Percentiles rank a stretch among this genome's conserved stretches.
phyloP scores from a whole-genome alignment of 2,797 vertebrate genomes.

The Acanthurus lineatus region DNA sequence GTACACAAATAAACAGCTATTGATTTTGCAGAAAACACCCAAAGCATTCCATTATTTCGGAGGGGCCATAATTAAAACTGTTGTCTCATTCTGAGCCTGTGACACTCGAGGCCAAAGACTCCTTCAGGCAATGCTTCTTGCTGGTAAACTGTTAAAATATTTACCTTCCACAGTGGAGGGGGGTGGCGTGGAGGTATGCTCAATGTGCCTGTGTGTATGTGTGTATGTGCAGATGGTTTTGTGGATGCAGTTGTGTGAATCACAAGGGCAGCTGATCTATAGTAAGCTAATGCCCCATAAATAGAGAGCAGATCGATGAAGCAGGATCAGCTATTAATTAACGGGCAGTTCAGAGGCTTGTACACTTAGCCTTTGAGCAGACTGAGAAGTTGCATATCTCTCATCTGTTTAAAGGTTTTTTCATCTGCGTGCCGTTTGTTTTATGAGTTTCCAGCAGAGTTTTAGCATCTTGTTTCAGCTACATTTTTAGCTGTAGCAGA shows the following conservation, averaged over 20 bases:
- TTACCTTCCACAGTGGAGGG: slow-evolving; percentile 51
- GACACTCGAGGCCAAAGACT: slow-evolving; percentile 36
- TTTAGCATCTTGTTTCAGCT: not conserved
- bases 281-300: slow-evolving; percentile 54
- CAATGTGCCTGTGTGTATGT: slow-evolving; percentile 18
- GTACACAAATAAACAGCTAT: slow-evolving; percentile 80
- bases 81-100: slow-evolving; percentile 32
- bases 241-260: slow-evolving; percentile 3
- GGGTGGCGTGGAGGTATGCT: slow-evolving; percentile 18
- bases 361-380: slow-evolving; percentile 25
- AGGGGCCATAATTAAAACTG: slow-evolving; percentile 64
- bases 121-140: slow-evolving; percentile 13
- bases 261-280: slow-evolving; percentile 51
- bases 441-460: not conserved
- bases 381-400: slow-evolving; percentile 40
- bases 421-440: not conserved
- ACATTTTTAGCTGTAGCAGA: not conserved
- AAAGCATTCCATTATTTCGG: slow-evolving; percentile 76
- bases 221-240: slow-evolving; percentile 17
- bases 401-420: not conserved
- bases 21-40: slow-evolving; percentile 70
- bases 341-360: slow-evolving; percentile 57
- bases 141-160: slow-evolving; percentile 70
- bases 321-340: slow-evolving; percentile 70
- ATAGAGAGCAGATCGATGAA: slow-evolving; percentile 69